phyloP scores from a whole-genome alignment of 2,888 invertebrate species.

The Limulus polyphemus region DNA sequence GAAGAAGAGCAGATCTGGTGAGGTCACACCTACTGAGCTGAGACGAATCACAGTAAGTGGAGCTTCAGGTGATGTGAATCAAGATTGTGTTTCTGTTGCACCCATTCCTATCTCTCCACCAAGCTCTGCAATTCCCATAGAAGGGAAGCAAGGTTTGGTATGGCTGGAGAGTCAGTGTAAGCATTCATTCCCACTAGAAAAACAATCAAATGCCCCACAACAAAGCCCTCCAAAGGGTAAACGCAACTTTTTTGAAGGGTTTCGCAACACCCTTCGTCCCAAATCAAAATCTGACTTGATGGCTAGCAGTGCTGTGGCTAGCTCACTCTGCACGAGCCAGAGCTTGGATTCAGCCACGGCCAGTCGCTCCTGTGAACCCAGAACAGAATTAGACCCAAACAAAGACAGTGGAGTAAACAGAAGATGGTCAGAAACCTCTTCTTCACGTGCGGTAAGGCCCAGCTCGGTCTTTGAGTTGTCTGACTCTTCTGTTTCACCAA shows the following conservation, averaged over 20 bases:
- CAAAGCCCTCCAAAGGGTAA: conserved; percentile 22
- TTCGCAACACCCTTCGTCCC: conserved; percentile 20
- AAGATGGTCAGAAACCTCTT: conserved; percentile 25
- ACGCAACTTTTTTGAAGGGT: conserved; percentile 23
- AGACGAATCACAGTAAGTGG: neutral
- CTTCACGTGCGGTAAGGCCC: conserved; percentile 15
- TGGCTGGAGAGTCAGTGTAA: neutral
- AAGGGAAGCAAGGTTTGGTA: too few species aligned
- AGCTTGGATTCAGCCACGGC: conserved; percentile 24
- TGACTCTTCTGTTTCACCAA: conserved; percentile 4
- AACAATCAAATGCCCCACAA: conserved; percentile 13
- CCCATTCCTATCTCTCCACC: neutral
- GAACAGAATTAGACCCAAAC: conserved; percentile 13
- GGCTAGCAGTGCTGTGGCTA: neutral
- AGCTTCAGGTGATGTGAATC: neutral
- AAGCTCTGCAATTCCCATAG: neutral
- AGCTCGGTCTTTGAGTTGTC: conserved; percentile 21
- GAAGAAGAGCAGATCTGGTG: conserved; percentile 16
- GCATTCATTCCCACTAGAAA: conserved; percentile 2
- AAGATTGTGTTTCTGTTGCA: neutral
- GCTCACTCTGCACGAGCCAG: conserved; percentile 22
- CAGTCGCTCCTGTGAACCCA: conserved; percentile 8
- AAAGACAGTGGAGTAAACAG: conserved; percentile 20
- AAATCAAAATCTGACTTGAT: conserved; percentile 21
- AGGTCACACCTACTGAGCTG: conserved; percentile 5